These are phyloP conservation scores for Onychomys torridus DNA, from an alignment of 2,797 vertebrate genomes.

Conservation along the genomic window DNA sequence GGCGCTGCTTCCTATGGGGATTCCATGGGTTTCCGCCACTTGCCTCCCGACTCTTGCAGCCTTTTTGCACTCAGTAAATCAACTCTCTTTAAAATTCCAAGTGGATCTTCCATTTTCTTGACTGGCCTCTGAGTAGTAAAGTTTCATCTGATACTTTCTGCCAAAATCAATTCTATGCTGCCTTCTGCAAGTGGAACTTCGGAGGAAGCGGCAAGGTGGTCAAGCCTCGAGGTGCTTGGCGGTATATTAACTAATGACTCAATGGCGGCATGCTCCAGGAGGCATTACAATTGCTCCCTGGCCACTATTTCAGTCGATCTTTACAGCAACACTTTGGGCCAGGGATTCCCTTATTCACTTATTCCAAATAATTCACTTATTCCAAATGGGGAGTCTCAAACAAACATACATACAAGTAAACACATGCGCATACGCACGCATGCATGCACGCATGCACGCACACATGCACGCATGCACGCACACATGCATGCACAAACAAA, in stretches of 20 bases:
- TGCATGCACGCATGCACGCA: too few species aligned
- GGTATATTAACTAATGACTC: conserved; percentile 44
- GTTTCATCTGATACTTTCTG: background rate
- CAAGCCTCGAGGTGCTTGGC: background rate
- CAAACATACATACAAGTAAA: background rate
- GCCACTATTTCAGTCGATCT: conserved; percentile 2
- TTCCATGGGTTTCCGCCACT: background rate
- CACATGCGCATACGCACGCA: too few species aligned
- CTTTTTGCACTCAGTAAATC: background rate
- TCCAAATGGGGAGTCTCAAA: background rate
- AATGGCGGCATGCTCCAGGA: background rate
- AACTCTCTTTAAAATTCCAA: conserved; percentile 29
- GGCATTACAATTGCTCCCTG: background rate
- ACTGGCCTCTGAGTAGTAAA: background rate
- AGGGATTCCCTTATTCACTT: background rate
- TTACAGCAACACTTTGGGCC: background rate
- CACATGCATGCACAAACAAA: background rate
- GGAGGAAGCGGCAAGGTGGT: background rate
- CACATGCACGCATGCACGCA: too few species aligned
- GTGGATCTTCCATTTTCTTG: background rate
- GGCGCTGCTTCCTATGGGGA: background rate
- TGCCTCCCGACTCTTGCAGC: background rate
- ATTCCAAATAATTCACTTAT: background rate
- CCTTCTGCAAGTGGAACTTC: background rate
- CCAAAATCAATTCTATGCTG: background rate